A percentile compares a stretch with the other conserved stretches of the same genome.
These are phyloP conservation scores for Chaetodon auriga DNA, from an alignment of 2,113 vertebrate species.

Conservation along the genomic window DNA sequence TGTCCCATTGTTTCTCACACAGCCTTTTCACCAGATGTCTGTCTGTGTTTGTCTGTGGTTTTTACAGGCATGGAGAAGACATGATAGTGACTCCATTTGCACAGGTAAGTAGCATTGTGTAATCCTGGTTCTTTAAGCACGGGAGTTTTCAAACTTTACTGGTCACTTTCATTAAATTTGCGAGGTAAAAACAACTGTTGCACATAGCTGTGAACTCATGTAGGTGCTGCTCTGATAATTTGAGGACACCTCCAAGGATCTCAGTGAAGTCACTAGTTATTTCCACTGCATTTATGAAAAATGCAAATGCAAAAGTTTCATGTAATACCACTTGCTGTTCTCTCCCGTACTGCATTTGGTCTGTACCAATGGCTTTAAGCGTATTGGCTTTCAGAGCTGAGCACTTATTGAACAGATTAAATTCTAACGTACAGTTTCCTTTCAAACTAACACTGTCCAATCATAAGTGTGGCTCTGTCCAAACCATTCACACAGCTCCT, in stretches of 20 bases:
- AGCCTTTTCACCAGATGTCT: constrained; percentile 31
- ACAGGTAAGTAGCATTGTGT: constrained; percentile 85
- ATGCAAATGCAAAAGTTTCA: neutral
- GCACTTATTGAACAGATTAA: neutral
- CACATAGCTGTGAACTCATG: neutral
- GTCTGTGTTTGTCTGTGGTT: constrained; percentile 45
- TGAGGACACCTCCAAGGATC: neutral
- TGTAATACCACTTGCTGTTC: neutral
- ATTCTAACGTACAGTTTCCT: neutral
- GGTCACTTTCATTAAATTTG: too few relatives aligned
- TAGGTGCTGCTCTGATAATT: neutral
- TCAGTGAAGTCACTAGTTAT: neutral
- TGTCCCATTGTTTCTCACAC: neutral
- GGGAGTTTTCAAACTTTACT: neutral
- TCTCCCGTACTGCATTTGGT: neutral
- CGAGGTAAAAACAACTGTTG: too few relatives aligned
- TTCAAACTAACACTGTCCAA: neutral
- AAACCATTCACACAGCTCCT: constrained; percentile 6
- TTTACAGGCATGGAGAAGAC: constrained; percentile 93
- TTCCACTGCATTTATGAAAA: neutral
- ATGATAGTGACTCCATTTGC: constrained; percentile 97
- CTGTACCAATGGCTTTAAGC: neutral
- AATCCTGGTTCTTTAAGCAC: neutral
- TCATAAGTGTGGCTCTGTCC: neutral
- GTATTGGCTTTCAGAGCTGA: neutral